These are phyloP conservation scores for Benthochromis sp. DNA, from an alignment of 2,113 vertebrate species.

Conservation along the genomic window DNA sequence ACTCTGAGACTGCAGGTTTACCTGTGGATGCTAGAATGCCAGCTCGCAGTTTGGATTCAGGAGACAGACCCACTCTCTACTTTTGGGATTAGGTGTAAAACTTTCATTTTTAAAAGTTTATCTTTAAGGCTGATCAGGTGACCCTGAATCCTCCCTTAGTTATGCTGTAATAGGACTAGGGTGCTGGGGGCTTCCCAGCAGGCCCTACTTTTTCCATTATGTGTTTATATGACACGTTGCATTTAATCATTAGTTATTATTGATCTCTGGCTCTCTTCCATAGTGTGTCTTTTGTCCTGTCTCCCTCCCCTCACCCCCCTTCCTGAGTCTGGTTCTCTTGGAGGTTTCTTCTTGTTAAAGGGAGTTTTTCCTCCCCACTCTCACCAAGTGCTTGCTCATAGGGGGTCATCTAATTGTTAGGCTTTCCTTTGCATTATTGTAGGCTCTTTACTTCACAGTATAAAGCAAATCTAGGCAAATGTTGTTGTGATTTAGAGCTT, in stretches of 20 bases:
- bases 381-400: neutral
- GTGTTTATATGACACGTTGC: neutral
- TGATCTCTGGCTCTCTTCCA: neutral
- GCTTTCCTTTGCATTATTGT: neutral
- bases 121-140: neutral
- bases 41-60: neutral
- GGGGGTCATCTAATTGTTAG: neutral
- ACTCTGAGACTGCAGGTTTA: neutral
- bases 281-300: neutral
- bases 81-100: neutral
- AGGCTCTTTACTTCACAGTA: neutral
- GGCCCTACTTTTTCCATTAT: neutral
- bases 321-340: neutral
- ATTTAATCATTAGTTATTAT: neutral
- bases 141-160: neutral
- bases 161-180: neutral
- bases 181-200: fast-evolving
- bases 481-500: neutral
- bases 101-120: neutral
- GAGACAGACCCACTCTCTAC: neutral
- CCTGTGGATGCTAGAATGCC: neutral
- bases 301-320: neutral
- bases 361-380: neutral
- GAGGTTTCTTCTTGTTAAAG: neutral
- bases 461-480: neutral